A percentile compares a stretch with the other conserved stretches of the same genome.
Evolutionary conservation across 2,113 vertebrate genomes (phyloP).

Genomic region (Sus scrofa): DNA sequence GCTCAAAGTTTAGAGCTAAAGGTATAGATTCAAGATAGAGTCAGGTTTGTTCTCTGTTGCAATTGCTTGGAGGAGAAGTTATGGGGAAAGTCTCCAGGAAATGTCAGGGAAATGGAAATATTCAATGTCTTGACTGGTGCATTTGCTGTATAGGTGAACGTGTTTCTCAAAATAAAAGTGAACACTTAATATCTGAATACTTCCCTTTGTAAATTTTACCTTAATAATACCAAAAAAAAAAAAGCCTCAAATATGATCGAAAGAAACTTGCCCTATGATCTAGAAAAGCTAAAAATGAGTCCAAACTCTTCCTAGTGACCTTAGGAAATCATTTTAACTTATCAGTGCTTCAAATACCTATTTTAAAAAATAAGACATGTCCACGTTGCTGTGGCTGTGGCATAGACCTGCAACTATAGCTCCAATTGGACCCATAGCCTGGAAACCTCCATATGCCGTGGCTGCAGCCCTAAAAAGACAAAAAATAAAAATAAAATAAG

Average conservation of each 20-base stretch:
- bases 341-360: not conserved
- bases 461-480: no score
- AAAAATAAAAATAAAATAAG: not conserved
- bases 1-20: no score
- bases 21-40: no score
- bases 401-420: no score
- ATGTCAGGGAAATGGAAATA: not conserved
- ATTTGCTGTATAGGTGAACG: not conserved
- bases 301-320: not conserved
- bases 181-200: not conserved
- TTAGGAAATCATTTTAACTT: conserved; percentile 20
- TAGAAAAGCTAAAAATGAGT: not conserved
- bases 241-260: not conserved
- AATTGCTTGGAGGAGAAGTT: not conserved
- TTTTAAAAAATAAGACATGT: not conserved
- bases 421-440: no score
- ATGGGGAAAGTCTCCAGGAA: not conserved
- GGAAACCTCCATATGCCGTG: no score
- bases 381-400: no score
- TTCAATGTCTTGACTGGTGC: not conserved
- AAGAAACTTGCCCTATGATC: not conserved
- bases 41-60: no score
- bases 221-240: not conserved
- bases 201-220: conserved; percentile 36
- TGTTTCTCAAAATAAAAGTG: not conserved